Base-by-base conservation (phyloP, 2,797 vertebrate species). In the Pseudochirops corinnae region DNA sequence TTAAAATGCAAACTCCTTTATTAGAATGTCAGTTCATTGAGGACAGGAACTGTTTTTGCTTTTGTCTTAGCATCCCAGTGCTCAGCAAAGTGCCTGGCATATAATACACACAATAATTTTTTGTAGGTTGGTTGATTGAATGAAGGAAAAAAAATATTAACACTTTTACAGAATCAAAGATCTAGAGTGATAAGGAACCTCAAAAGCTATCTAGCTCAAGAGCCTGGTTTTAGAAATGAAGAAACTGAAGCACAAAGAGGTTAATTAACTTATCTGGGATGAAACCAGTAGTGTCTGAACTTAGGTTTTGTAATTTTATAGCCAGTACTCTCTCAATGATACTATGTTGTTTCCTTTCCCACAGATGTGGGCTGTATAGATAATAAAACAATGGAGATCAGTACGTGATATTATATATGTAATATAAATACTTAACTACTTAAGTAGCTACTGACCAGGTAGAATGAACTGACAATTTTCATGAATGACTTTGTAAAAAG, bases 401-500 rank as follows among this genome's bases (percentile, higher is more conserved):
- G 39, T 46, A 93, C 92, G 39, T 94, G 74, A 87, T 95, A 28
- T 16, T 74, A 95, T 55, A 57, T 95, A 91, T 94, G 90, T 55
- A 90, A 26, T 94, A 95, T 95, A 94, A 96, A 95, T 91, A 95
- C 94, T 95, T 92, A 93, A 93, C 96, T 94, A 94, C 24, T 67
- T 82, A 28, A 92, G 55, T 31, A 56, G 33, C 3, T 91, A 39
- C 33, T 96, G 58, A 91, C n/a, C 9, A 93, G 53, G 58, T 2
- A 92, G 53, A 62, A 92, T 93, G 58, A 94, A 96, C 56, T 46
- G 90, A 60, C 0, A 1, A 56, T 87, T 92, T 94, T 91, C 28
- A 3, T 93, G 26, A 2, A 26, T 67, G 24, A 82, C 11, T 82
- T 82, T 82, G 39, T 31, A 60, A 82, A 67, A 56, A 96, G 21